A percentile compares a stretch with the other conserved stretches of the same genome.
These are phyloP conservation scores for Mesorhabditis spiculigera DNA, from an alignment of 2,888 invertebrate genomes.

Conservation along the genomic window DNA sequence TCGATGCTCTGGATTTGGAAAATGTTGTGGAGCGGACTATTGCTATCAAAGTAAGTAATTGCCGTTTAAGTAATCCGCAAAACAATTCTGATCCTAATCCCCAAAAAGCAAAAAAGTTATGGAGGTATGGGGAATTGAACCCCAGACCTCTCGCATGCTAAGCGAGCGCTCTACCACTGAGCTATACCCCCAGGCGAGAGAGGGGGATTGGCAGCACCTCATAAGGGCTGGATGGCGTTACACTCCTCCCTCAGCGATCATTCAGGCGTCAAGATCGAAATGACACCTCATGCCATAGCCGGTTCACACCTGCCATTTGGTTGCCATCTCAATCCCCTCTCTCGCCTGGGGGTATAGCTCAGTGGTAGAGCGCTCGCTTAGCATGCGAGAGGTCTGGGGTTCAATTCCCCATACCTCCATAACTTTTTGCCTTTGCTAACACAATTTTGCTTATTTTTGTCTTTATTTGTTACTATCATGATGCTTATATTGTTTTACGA, in stretches of 20 bases:
- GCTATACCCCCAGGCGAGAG: conserved; percentile 23
- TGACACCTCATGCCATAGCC: neutral
- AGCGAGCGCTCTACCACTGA: conserved; percentile 39
- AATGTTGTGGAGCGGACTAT: conserved; percentile 56
- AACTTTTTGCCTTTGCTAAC: neutral
- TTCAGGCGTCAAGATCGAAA: too few species aligned
- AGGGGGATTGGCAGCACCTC: neutral
- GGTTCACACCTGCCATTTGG: neutral
- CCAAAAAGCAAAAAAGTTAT: neutral
- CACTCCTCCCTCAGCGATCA: neutral
- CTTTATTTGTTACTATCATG: too few species aligned
- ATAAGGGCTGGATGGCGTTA: neutral
- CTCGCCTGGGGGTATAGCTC: conserved; percentile 37
- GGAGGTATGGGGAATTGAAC: conserved; percentile 33
- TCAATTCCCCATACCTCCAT: conserved; percentile 4
- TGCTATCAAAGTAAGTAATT: conserved; percentile 43
- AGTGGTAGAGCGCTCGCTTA: conserved; percentile 49
- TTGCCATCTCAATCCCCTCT: neutral
- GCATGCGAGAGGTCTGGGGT: conserved; percentile 20
- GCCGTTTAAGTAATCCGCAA: neutral
- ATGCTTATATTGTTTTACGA: too few species aligned
- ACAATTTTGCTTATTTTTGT: neutral
- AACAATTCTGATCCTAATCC: neutral
- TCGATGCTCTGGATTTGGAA: conserved; percentile 54
- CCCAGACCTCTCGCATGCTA: conserved; percentile 39